These are phyloP conservation scores for Brachirus orientalis DNA, from an alignment of 2,113 vertebrate genomes.

Conservation along the genomic window DNA sequence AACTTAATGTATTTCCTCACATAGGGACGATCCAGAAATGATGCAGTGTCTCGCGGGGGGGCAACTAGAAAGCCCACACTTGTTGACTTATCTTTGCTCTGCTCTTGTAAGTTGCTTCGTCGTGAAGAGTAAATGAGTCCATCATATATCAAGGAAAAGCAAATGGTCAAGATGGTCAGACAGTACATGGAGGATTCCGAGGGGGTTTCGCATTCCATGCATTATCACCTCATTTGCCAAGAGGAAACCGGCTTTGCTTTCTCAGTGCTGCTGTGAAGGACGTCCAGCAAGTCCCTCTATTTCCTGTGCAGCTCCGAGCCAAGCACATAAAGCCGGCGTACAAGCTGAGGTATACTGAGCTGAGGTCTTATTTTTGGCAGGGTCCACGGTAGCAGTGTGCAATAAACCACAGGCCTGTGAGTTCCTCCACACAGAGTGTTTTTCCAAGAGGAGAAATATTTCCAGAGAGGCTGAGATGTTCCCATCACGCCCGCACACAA, in stretches of 20 bases:
- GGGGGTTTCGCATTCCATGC: background rate
- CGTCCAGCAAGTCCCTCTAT: constrained; percentile 30
- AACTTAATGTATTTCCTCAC: no score
- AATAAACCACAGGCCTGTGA: constrained; percentile 58
- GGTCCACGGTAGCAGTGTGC: constrained; percentile 28
- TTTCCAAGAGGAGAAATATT: constrained; percentile 65
- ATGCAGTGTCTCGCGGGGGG: no score
- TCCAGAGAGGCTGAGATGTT: constrained; percentile 42
- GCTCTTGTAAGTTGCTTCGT: background rate
- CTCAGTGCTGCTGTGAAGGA: constrained; percentile 26
- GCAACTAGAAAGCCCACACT: no score
- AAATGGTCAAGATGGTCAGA: background rate
- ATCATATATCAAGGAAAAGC: background rate
- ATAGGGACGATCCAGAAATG: no score
- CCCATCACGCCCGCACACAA: constrained; percentile 7
- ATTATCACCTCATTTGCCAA: background rate
- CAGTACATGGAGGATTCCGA: background rate
- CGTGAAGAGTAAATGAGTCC: background rate
- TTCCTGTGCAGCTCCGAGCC: constrained; percentile 24
- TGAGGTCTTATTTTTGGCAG: constrained; percentile 36
- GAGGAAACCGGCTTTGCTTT: constrained; percentile 6
- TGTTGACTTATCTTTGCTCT: background rate
- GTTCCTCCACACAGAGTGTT: constrained; percentile 68
- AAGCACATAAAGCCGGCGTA: background rate
- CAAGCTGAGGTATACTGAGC: background rate